phyloP scores from a whole-genome alignment of 2,113 vertebrate genomes.

The Gallinago paraguaiae region DNA sequence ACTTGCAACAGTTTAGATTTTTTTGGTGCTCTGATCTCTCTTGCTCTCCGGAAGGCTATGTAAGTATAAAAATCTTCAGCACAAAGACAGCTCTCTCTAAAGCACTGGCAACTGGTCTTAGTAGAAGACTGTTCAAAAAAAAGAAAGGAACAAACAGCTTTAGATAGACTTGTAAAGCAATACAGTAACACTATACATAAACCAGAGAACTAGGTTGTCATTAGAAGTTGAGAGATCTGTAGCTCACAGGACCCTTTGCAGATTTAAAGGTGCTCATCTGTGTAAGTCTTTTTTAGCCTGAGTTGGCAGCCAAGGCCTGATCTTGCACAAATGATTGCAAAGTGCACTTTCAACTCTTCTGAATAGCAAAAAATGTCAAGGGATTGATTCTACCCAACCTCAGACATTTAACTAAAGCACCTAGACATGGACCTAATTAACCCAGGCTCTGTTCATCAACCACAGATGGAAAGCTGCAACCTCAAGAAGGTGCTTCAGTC shows the following conservation, averaged over 20 bases:
- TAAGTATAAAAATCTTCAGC: conserved; percentile 17
- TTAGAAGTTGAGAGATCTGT: background rate
- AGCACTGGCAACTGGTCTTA: conserved; percentile 40
- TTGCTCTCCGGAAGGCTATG: conserved; percentile 11
- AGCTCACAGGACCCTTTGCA: background rate
- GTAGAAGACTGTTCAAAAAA: background rate
- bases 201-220: rapidly evolving
- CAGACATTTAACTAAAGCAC: background rate
- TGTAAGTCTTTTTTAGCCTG: background rate
- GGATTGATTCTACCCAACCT: background rate
- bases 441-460: background rate
- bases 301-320: background rate
- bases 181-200: background rate
- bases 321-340: background rate
- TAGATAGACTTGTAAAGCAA: background rate
- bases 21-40: conserved; percentile 30
- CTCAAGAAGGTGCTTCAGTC: background rate
- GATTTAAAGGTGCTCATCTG: background rate
- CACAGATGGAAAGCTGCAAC: background rate
- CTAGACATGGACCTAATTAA: background rate
- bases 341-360: background rate
- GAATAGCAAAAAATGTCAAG: background rate
- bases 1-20: background rate
- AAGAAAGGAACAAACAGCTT: background rate
- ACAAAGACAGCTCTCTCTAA: conserved; percentile 38